Base-by-base conservation (phyloP, 1,140 invertebrate species). In the Calosoma granatense region DNA sequence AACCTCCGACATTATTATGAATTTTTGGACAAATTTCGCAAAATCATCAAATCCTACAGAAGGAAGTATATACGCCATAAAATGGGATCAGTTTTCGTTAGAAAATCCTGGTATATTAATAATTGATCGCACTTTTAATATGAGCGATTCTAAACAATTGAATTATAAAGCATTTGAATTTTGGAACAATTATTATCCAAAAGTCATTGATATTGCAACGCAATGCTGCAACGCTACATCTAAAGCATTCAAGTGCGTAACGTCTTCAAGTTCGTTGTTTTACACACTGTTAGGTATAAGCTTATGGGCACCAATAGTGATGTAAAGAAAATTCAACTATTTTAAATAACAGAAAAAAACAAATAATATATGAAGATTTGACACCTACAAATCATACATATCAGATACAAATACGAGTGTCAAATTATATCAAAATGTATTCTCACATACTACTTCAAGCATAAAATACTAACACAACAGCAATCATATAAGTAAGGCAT, bases 121-220 rank as follows among this genome's bases (percentile, higher is more conserved):
- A 14, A 82, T 90, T 26, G 84, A 88, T 62, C 78, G 80, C 52
- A 86, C 79, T 59, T 84, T 87, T 59, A 84, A 83, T 55, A 88
- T 88, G 79, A 84, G 81, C 59, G 77, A 82, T 55, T 63, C 78
- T 1, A 72, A 69, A 1, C 76, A 71, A 9, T 75, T 88, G 0
- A 82, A 88, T 71, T 88, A 87, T 65, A 86, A 84, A 64, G 80
- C 84, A 6, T 78, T 89, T 59, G 79, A 81, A 41, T 91, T 91
- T 72, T 90, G 87, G 87, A 88, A 87, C 63, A 79, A 87, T 30
- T 87, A 88, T 64, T 90, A 87, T 68, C 87, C 87, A 0, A 84
- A 78, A 67, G 77, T 90, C 11, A 62, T 87, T 0, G 75, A 81
- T 63, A 77, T 84, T 56, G 80, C 84, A 17, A 47, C 41, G 17